Conservation (phyloP, 64 coral and sea anemone genomes). For the Stylophora pistillata region DNA sequence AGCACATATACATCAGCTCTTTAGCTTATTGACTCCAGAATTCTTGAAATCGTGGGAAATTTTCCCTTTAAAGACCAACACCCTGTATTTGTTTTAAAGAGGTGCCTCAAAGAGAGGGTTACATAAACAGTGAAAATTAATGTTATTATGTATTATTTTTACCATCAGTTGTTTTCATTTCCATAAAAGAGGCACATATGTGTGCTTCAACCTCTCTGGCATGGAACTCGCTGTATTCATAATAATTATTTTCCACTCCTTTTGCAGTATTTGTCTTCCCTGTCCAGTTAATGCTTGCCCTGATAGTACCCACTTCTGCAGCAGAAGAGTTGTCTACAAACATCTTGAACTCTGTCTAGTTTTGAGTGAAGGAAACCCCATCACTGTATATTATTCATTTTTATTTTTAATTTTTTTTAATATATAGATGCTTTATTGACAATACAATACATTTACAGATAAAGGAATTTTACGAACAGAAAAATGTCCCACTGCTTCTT, state of each 20-base stretch:
- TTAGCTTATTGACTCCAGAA: too few relatives aligned
- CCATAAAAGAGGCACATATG: conserved; percentile 51
- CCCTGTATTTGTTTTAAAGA: conserved; percentile 33
- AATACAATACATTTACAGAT: conserved; percentile 21
- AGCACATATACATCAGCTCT: too few relatives aligned
- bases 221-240: too few relatives aligned
- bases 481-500: conserved; percentile 3
- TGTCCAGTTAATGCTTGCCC: conserved; percentile 46
- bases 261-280: too few relatives aligned
- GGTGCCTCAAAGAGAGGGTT: conserved; percentile 3
- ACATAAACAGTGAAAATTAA: conserved; percentile 35
- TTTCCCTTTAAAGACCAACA: too few relatives aligned
- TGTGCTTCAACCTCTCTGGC: conserved; percentile 48
- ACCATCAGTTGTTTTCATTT: conserved; percentile 46
- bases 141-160: conserved; percentile 15
- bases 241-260: too few relatives aligned
- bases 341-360: conserved; percentile 48
- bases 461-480: conserved; percentile 13
- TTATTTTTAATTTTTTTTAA: conserved; percentile 1
- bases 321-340: too few relatives aligned
- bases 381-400: neutral
- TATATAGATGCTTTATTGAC: conserved; percentile 20
- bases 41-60: too few relatives aligned
- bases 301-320: conserved; percentile 21
- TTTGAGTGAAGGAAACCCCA: conserved; percentile 8